These are phyloP conservation scores for Coenonympha arcania DNA, from an alignment of 2,888 invertebrate genomes.

Conservation along the genomic window DNA sequence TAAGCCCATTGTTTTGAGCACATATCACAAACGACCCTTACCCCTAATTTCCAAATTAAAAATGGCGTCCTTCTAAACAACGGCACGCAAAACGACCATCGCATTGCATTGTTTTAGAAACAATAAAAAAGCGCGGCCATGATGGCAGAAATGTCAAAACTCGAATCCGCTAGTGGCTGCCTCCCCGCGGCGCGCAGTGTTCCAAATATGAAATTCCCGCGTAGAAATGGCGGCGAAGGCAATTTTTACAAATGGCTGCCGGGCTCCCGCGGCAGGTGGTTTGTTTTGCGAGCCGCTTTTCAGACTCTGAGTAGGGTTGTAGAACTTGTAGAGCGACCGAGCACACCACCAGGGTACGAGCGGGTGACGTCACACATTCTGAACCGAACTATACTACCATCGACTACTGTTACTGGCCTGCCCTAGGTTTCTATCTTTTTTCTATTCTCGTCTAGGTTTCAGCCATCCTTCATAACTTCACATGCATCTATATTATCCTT, in stretches of 20 bases:
- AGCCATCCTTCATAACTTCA: no score
- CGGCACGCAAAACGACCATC: constrained; percentile 54
- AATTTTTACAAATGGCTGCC: constrained; percentile 74
- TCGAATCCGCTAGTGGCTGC: constrained; percentile 58
- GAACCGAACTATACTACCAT: constrained; percentile 10
- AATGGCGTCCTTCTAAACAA: constrained; percentile 65
- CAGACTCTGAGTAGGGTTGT: constrained; percentile 29
- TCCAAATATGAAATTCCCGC: constrained; percentile 71
- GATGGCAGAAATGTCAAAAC: constrained; percentile 62
- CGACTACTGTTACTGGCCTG: no score
- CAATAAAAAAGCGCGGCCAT: constrained; percentile 61
- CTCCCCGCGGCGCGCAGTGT: constrained; percentile 66
- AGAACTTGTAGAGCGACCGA: no score
- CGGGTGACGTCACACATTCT: constrained; percentile 1
- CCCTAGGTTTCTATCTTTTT: no score
- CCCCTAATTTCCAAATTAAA: constrained; percentile 66
- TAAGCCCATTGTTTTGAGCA: constrained; percentile 16
- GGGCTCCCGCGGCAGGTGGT: constrained; percentile 53
- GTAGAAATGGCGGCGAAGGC: constrained; percentile 70
- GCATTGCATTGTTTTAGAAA: constrained; percentile 65
- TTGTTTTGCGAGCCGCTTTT: constrained; percentile 40
- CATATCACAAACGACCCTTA: constrained; percentile 21
- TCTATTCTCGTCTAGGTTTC: no score
- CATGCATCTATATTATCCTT: no score
- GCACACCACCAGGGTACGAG: constrained; percentile 21